Evolutionary conservation across 1,140 invertebrate species (phyloP).

Genomic region (Microplitis mediator): DNA sequence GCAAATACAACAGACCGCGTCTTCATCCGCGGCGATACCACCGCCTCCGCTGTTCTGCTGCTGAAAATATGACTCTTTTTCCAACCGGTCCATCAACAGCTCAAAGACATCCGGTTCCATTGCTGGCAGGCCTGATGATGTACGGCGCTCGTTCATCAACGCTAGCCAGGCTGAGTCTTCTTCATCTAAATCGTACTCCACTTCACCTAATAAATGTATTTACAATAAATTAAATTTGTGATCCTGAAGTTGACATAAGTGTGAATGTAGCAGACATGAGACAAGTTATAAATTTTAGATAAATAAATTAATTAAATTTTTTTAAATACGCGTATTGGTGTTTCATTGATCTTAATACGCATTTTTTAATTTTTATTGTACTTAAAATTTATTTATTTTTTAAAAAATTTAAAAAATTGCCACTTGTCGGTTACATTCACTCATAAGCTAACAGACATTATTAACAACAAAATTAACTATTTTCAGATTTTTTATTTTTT

Average conservation of each 20-base stretch:
- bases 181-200: conserved; percentile 98
- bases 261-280: too few relatives aligned
- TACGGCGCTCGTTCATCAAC: conserved; percentile 83
- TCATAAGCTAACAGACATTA: too few relatives aligned
- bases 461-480: too few relatives aligned
- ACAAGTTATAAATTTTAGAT: too few relatives aligned
- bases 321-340: too few relatives aligned
- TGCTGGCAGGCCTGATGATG: conserved; percentile 68
- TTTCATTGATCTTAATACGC: too few relatives aligned
- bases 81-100: conserved; percentile 92
- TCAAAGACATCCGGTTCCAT: conserved; percentile 90
- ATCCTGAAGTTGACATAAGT: neutral
- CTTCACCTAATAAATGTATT: conserved; percentile 64
- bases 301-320: neutral
- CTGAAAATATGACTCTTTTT: conserved; percentile 97
- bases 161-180: conserved; percentile 93
- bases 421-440: too few relatives aligned
- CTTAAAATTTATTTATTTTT: too few relatives aligned
- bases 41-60: conserved; percentile 70
- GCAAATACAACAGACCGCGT: conserved; percentile 97
- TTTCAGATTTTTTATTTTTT: too few relatives aligned
- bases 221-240: neutral
- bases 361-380: neutral
- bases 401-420: too few relatives aligned
- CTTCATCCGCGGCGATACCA: conserved; percentile 87